Percentiles rank a stretch among this genome's conserved stretches.
Evolutionary conservation across 2,113 vertebrate species (phyloP).

Genomic region (Cettia cetti): DNA sequence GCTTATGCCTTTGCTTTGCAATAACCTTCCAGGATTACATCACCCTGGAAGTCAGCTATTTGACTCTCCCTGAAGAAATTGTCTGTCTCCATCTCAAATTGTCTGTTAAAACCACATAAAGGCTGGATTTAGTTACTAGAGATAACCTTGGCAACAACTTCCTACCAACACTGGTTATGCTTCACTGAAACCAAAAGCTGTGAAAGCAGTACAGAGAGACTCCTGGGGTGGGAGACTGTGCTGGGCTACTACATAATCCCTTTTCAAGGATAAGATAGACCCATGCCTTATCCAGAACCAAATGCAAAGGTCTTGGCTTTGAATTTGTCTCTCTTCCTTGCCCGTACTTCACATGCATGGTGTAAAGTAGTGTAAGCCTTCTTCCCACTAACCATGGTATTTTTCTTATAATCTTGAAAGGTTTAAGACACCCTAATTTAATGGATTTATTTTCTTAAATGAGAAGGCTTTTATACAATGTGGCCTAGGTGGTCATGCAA

Average conservation of each 20-base stretch:
- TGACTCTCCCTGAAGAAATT: not conserved
- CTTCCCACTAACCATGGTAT: rapidly evolving
- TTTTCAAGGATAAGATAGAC: not conserved
- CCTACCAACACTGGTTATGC: not conserved
- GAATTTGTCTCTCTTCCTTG: not conserved
- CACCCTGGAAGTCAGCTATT: not conserved
- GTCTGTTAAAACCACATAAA: slow-evolving; percentile 27
- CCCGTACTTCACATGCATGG: rapidly evolving
- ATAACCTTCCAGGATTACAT: not conserved
- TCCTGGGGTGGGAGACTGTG: not conserved
- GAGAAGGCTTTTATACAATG: not conserved
- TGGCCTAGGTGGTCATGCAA: not conserved
- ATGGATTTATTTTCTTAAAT: not conserved
- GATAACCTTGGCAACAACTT: slow-evolving; percentile 5
- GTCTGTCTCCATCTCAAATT: slow-evolving; percentile 24
- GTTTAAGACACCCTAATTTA: not conserved
- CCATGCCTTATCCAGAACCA: not conserved
- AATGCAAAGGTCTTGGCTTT: not conserved
- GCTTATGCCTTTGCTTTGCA: not conserved
- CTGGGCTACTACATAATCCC: not conserved
- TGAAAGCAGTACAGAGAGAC: not conserved
- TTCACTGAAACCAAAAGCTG: not conserved
- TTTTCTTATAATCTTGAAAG: not conserved
- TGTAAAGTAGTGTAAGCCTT: not conserved
- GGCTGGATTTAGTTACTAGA: not conserved